Evolutionary conservation across 2,888 invertebrate species (phyloP), one percentile per base, ranked within the genome.

Genomic region (Eupithecia pulchellata): DNA sequence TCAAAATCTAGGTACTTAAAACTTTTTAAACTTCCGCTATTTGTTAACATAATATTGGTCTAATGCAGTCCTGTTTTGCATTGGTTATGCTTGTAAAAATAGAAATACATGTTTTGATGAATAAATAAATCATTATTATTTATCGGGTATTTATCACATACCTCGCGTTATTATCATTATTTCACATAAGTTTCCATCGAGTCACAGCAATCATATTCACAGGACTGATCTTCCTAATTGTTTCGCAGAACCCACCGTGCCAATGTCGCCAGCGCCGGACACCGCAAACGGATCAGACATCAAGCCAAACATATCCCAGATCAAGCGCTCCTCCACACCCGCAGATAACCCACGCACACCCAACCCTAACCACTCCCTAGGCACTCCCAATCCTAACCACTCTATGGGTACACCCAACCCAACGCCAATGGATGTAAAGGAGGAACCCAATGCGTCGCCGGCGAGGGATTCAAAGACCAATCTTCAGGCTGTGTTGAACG

Each of bases 221-320:
- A n/a, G n/a, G n/a, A n/a, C n/a, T n/a, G n/a, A n/a, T n/a, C n/a
- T n/a, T n/a, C n/a, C n/a, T n/a, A n/a, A 13, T 6, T 39, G n/a
- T 30, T 67, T 64, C n/a, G 5, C 55, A 93, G 93, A 93, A 81
- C 73, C 81, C 42, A 87, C 83, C 20, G 83, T 79, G 6, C 79
- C 95, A 80, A 83, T 92, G 88, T 89, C 95, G 39, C 91, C 94
- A 64, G 85, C 89, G 2, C 86, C 88, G 0, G 94, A 93, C 58
- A 74, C 81, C 11, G 76, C 79, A 2, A 90, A 87, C 72, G 84
- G 82, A 52, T 58, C 69, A 0, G 92, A 92, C 81, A 87, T 89
- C 70, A 95, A 88, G 85, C 94, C 91, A 74, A 95, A 88, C 86
- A 91, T 90, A 82, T 87, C 88, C 34, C 92, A 89, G 90, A 95